Evolutionary conservation across 2,888 invertebrate species (phyloP), one percentile per base, ranked within the genome.

Genomic region (Lathronympha strigana): DNA sequence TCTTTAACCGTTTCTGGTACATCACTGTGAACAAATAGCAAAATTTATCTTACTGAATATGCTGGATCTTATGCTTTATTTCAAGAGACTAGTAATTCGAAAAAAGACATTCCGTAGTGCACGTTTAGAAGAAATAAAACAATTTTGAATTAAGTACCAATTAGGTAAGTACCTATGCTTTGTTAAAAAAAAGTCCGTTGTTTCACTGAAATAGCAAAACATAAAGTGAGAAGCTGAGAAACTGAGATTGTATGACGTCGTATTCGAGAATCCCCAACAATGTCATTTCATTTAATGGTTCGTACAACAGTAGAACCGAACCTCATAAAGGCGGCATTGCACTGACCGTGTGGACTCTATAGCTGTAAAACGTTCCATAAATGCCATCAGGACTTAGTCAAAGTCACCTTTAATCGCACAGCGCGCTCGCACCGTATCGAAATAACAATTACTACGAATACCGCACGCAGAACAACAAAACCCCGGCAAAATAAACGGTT

Each of bases 1-100:
- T 96, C 93, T 97, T 96, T 90, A 97, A 93, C 69, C 97, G 95
- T 86, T 98, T 98, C 87, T 98, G 97, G 87, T 96, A 97, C 83
- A 96, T 93, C 70, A 96, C 98, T 98, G 94, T 68, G 71, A 75
- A 73, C 69, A 73, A 78, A 47, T 38, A 36, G 4, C 4, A 9
- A 50, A 0, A 33, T 43, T 49, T 6, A 15, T 4, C 8, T 25
- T 2, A 49, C 49, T n/a, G n/a, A n/a, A n/a, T n/a, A n/a, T n/a
- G n/a, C n/a, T n/a, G n/a, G n/a, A n/a, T n/a, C n/a, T n/a, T n/a
- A n/a, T n/a, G n/a, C n/a, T n/a, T n/a, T n/a, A n/a, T n/a, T n/a
- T n/a, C n/a, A n/a, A n/a, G n/a, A n/a, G n/a, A n/a, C n/a, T n/a
- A n/a, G n/a, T n/a, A n/a, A n/a, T n/a, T n/a, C n/a, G n/a, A n/a